A percentile compares a stretch with the other conserved stretches of the same genome.
Evolutionary conservation across 1,140 invertebrate genomes (phyloP).

Genomic region (Apis florea): DNA sequence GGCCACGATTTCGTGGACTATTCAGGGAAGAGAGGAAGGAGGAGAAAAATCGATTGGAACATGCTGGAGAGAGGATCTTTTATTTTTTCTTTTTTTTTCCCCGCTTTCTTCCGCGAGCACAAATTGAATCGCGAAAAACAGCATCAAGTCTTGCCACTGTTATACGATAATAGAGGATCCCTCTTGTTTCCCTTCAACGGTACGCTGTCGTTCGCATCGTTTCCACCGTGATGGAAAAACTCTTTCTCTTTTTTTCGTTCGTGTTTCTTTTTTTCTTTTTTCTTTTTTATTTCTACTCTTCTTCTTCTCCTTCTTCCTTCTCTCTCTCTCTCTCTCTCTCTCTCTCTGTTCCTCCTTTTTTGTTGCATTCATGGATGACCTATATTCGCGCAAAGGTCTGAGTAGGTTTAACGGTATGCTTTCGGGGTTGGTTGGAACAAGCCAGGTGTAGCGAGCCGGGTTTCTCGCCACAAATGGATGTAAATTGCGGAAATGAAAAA

Average conservation of each 20-base stretch:
- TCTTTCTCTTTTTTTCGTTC: slow-evolving; percentile 31
- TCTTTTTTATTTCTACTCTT: no score
- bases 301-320: no score
- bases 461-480: slow-evolving; percentile 62
- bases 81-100: neutral
- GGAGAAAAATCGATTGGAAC: slow-evolving; percentile 1
- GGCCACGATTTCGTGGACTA: no score
- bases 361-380: slow-evolving; percentile 46
- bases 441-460: slow-evolving; percentile 55
- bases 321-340: neutral
- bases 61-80: neutral
- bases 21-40: no score
- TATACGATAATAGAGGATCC: slow-evolving; percentile 36
- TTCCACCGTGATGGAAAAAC: slow-evolving; percentile 36
- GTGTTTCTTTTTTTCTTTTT: neutral
- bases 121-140: slow-evolving; percentile 52
- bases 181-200: slow-evolving; percentile 28
- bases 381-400: slow-evolving; percentile 44
- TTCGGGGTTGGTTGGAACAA: slow-evolving; percentile 50
- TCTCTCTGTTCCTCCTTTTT: neutral
- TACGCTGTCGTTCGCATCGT: slow-evolving; percentile 12
- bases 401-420: slow-evolving; percentile 55
- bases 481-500: slow-evolving; percentile 67
- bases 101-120: neutral
- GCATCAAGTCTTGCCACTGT: slow-evolving; percentile 44